phyloP scores from a whole-genome alignment of 1,140 invertebrate species.

The Papilio xuthus region DNA sequence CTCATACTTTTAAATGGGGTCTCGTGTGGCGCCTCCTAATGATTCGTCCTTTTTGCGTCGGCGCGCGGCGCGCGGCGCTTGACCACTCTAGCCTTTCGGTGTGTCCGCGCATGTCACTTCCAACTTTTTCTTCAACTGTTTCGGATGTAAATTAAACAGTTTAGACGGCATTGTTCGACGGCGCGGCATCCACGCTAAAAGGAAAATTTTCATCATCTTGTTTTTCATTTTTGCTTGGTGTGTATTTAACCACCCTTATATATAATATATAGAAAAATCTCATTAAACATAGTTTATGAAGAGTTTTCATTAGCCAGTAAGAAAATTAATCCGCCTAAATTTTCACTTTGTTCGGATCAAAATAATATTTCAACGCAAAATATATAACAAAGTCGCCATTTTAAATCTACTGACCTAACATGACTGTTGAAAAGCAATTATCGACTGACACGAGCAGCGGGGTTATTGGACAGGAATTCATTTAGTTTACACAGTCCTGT shows the following conservation, averaged over 20 bases:
- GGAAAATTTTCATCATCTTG: slow-evolving; percentile 57
- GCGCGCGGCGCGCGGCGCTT: slow-evolving; percentile 56
- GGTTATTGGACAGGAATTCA: neutral
- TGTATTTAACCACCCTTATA: neutral
- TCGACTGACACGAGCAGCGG: neutral
- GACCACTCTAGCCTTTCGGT: slow-evolving; percentile 68
- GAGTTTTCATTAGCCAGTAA: neutral
- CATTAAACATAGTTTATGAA: neutral
- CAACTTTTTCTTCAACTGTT: slow-evolving; percentile 71
- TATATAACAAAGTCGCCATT: neutral
- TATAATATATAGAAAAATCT: neutral
- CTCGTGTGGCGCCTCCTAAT: slow-evolving; percentile 80
- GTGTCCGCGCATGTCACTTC: slow-evolving; percentile 70
- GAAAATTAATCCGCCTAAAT: neutral
- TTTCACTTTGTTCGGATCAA: neutral
- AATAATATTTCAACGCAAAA: neutral
- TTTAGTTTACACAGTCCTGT: neutral
- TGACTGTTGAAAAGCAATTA: neutral
- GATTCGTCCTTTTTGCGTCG: slow-evolving; percentile 77
- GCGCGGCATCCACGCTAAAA: slow-evolving; percentile 54
- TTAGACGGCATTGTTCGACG: slow-evolving; percentile 75
- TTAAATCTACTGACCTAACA: neutral
- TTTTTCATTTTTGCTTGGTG: slow-evolving; percentile 45
- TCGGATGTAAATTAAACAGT: slow-evolving; percentile 78
- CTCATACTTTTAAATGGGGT: slow-evolving; percentile 80